Evolutionary conservation across 2,888 invertebrate genomes (phyloP), one percentile per base, ranked within the genome.

Genomic region (Seira ritae): DNA sequence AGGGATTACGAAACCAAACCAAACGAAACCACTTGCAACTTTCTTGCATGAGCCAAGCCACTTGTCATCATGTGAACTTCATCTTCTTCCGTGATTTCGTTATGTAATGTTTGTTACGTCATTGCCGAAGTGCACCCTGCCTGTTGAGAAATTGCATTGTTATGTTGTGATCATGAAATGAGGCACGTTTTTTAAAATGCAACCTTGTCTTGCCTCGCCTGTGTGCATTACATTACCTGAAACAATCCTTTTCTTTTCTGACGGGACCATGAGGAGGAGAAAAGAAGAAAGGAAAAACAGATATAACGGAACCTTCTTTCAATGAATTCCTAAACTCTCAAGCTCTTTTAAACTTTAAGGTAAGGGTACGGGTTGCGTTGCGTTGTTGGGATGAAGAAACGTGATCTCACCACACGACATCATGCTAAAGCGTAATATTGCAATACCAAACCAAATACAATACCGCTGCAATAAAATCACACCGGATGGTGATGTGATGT

Each of bases 231-330:
- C 31, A n/a, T n/a, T 31, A 31, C 31, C 31, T 8, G 31, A 31
- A 4, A 31, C 31, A 31, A 31, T 31, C 31, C 31, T 31, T 62
- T 37, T 62, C n/a, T 6, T 55, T 17, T 62, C 22, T 69, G 60
- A 67, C 66, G 46, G 66, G 42, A 42, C 42, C 42, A 31, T 31
- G 55, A 12, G n/a, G 74, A 20, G 66, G 66, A 80, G 74, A 80
- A 74, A 80, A 74, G 73, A 80, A 69, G 80, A 80, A 80, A 80
- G 80, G 74, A 80, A 80, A 74, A 74, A 50, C 68, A 60, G 31
- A 31, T 80, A 80, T 80, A 80, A 80, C 79, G 79, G 79, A 80
- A 67, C 66, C 71, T 80, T 77, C 19, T 74, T 31, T 31, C 73
- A 42, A 42, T 42, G 12, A 42, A 42, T 42, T 6, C 12, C 42